Conservation (phyloP, 2,888 invertebrate genomes). For the Archaeoteleia sp. region DNA sequence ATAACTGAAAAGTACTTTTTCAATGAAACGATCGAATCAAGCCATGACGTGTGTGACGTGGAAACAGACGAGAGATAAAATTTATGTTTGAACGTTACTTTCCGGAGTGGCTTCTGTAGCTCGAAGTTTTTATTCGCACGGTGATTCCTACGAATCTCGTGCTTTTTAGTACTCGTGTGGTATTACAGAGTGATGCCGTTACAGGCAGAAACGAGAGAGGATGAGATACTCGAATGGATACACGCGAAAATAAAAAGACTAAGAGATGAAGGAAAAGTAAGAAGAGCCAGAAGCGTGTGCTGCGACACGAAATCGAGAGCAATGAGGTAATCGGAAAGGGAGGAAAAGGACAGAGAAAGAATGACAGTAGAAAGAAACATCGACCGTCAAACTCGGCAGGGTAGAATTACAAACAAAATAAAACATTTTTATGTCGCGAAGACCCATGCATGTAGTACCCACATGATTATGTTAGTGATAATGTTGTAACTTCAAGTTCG, state of each 20-base stretch:
- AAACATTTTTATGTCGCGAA: conserved; percentile 14
- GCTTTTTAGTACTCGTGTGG: conserved; percentile 48
- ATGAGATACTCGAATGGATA: conserved; percentile 48
- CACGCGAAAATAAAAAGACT: conserved; percentile 42
- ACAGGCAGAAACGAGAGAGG: conserved; percentile 46
- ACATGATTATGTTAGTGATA: no score
- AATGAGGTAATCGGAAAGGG: conserved; percentile 22
- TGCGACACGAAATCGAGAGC: conserved; percentile 41
- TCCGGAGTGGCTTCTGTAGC: conserved; percentile 52
- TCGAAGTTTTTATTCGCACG: conserved; percentile 56
- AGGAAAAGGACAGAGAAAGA: conserved; percentile 14
- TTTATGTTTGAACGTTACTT: conserved; percentile 57
- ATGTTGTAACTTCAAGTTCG: no score
- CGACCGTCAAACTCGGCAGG: conserved; percentile 30
- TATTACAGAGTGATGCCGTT: conserved; percentile 51
- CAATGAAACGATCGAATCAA: conserved; percentile 53
- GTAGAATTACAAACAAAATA: conserved; percentile 22
- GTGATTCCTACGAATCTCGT: conserved; percentile 53
- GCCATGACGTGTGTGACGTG: conserved; percentile 36
- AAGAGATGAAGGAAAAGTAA: conserved; percentile 35
- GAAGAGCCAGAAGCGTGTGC: conserved; percentile 34
- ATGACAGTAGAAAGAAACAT: conserved; percentile 26
- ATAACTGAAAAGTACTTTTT: conserved; percentile 39
- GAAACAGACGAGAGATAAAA: conserved; percentile 51
- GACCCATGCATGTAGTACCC: conserved; percentile 10